A percentile compares a stretch with the other conserved stretches of the same genome.
phyloP scores from a whole-genome alignment of 1,140 invertebrate species.

The Trissolcus basalis region DNA sequence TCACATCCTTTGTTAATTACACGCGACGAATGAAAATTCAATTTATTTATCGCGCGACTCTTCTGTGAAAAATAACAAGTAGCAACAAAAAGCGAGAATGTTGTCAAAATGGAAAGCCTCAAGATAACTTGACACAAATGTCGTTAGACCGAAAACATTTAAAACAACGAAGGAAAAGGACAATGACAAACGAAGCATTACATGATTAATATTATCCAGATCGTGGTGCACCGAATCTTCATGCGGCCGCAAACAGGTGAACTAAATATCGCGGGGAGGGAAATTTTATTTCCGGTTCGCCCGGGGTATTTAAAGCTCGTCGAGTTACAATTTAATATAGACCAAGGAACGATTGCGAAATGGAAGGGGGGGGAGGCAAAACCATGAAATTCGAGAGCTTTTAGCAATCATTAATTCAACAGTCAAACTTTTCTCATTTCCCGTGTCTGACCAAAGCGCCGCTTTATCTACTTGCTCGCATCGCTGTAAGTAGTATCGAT shows the following conservation, averaged over 20 bases:
- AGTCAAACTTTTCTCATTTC: constrained; percentile 55
- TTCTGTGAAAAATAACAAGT: constrained; percentile 3
- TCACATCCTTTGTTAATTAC: constrained; percentile 50
- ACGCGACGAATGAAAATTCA: constrained; percentile 46
- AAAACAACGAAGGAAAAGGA: too few species aligned
- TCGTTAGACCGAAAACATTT: too few species aligned
- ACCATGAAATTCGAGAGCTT: constrained; percentile 38
- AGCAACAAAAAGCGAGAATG: constrained; percentile 6
- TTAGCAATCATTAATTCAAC: constrained; percentile 53
- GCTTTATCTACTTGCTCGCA: constrained; percentile 40
- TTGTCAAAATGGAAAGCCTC: too few species aligned
- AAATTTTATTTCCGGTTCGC: constrained; percentile 28
- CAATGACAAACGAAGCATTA: too few species aligned
- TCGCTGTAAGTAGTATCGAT: constrained; percentile 44
- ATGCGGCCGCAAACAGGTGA: background rate
- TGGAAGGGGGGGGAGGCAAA: constrained; percentile 28
- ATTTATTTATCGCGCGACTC: constrained; percentile 31
- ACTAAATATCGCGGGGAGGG: background rate
- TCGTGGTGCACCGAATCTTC: too few species aligned
- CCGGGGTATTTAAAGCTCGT: constrained; percentile 17
- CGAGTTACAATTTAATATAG: constrained; percentile 37
- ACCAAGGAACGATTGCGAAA: too few species aligned
- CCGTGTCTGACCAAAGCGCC: constrained; percentile 46
- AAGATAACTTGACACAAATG: too few species aligned
- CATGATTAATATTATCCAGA: too few species aligned